Evolutionary conservation across 2,113 vertebrate species (phyloP).

Genomic region (Fulmarus glacialis): DNA sequence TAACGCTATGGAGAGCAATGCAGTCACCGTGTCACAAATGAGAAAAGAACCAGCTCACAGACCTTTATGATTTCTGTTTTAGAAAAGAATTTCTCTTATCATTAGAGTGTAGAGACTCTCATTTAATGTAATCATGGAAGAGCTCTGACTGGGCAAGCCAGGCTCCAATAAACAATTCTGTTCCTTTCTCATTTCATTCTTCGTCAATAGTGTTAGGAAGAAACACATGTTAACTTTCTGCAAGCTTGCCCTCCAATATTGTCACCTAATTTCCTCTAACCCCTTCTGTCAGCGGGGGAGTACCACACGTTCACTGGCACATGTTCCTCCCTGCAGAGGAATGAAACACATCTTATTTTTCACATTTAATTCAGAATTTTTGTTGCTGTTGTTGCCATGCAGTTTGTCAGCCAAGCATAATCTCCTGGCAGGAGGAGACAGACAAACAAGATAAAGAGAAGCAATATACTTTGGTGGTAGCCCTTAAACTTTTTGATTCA

Average conservation of each 20-base stretch:
- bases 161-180: background rate
- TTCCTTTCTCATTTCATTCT: background rate
- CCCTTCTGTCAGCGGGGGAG: background rate
- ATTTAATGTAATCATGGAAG: background rate
- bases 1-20: background rate
- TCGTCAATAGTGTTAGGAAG: background rate
- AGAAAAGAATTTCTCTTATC: background rate
- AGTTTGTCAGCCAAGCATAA: slow-evolving; percentile 5
- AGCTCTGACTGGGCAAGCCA: background rate
- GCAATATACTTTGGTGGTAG: slow-evolving; percentile 22
- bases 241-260: background rate
- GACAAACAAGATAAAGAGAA: slow-evolving; percentile 45
- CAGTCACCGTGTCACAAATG: background rate
- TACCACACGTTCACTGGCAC: background rate
- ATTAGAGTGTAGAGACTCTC: background rate
- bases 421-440: background rate
- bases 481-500: slow-evolving; percentile 50
- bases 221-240: background rate
- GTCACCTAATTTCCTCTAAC: background rate
- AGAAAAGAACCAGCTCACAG: background rate
- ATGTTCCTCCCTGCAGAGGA: background rate
- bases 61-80: background rate
- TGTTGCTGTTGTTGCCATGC: background rate
- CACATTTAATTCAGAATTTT: slow-evolving; percentile 5
- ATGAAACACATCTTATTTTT: slow-evolving; percentile 2